phyloP scores from a whole-genome alignment of 2,113 vertebrate species.

The Ochotona curzoniae region DNA sequence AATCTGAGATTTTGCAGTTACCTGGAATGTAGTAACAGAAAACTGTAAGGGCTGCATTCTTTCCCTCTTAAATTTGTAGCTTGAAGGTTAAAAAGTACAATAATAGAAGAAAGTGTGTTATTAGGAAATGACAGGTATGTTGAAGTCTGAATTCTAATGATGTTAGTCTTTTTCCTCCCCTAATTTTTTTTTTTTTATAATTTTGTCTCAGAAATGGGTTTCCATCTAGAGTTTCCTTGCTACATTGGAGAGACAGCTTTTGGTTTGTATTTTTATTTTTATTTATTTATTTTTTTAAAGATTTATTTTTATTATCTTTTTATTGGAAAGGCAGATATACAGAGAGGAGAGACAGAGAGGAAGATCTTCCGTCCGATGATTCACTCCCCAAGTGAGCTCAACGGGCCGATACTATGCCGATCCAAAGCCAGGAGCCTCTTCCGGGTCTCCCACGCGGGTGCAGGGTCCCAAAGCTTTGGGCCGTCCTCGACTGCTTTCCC shows the following conservation, averaged over 20 bases:
- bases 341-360: too few species aligned
- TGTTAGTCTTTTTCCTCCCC: background rate
- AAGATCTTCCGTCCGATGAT: too few species aligned
- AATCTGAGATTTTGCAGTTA: slow-evolving; percentile 34
- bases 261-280: slow-evolving; percentile 46
- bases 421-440: too few species aligned
- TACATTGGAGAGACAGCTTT: background rate
- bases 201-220: background rate
- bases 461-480: too few species aligned
- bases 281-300: too few species aligned
- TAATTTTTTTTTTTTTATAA: slow-evolving; percentile 12
- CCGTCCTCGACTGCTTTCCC: too few species aligned
- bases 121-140: background rate
- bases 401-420: too few species aligned
- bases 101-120: background rate
- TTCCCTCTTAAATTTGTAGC: slow-evolving; percentile 10
- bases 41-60: background rate
- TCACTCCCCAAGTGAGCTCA: too few species aligned
- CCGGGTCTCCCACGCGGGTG: too few species aligned
- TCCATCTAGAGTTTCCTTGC: background rate
- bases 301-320: slow-evolving; percentile 14
- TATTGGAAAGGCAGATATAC: too few species aligned
- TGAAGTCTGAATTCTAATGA: slow-evolving; percentile 26
- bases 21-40: slow-evolving; percentile 29
- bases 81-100: slow-evolving; percentile 7